phyloP scores from a whole-genome alignment of 2,888 invertebrate genomes.

The Ecliptopera silaceata region DNA sequence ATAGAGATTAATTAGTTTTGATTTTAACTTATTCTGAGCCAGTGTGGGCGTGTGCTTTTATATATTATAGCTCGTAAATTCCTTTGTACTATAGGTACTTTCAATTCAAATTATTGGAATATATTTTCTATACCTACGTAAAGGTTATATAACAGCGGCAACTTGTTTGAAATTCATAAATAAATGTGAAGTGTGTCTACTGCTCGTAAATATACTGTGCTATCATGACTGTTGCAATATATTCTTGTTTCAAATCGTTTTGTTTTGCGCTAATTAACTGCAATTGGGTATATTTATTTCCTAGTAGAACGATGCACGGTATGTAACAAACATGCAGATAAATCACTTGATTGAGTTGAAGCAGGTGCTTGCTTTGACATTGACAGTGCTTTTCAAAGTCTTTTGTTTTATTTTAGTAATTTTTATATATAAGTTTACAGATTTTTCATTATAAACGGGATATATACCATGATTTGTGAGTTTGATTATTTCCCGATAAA shows the following conservation, averaged over 20 bases:
- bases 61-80: too few relatives aligned
- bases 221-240: constrained; percentile 35
- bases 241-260: constrained; percentile 39
- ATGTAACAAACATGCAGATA: constrained; percentile 10
- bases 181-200: not conserved
- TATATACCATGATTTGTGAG: too few relatives aligned
- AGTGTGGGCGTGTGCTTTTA: too few relatives aligned
- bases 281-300: constrained; percentile 7
- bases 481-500: too few relatives aligned
- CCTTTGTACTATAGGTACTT: too few relatives aligned
- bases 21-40: too few relatives aligned
- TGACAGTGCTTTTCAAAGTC: not conserved
- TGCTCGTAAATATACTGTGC: constrained; percentile 1
- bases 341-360: constrained; percentile 14
- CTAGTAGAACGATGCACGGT: not conserved
- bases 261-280: constrained; percentile 31
- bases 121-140: too few relatives aligned
- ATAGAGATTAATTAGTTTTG: too few relatives aligned
- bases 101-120: too few relatives aligned
- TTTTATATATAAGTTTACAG: not conserved
- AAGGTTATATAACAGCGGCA: too few relatives aligned
- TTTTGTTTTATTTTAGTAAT: constrained; percentile 2
- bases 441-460: too few relatives aligned
- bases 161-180: too few relatives aligned
- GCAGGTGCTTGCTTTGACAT: constrained; percentile 14